Evolutionary conservation across 2,888 invertebrate species (phyloP).

Genomic region (Gortyna flavago): DNA sequence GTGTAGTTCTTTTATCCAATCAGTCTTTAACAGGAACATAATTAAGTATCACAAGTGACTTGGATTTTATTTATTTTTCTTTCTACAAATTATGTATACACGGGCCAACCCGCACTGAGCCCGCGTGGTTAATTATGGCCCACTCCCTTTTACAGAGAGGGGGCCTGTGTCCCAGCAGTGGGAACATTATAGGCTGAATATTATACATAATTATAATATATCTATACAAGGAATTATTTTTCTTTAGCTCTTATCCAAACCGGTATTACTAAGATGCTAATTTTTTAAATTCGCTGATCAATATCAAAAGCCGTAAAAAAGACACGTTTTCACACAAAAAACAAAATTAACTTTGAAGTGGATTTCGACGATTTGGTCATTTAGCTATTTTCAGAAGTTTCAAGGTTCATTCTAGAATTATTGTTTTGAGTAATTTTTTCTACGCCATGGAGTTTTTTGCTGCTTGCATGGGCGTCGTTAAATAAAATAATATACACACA

Average conservation of each 20-base stretch:
- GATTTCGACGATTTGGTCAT: not conserved
- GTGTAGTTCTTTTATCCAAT: not conserved
- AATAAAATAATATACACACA: no score
- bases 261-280: no score
- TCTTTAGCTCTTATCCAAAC: not conserved
- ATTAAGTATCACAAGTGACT: not conserved
- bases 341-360: not conserved
- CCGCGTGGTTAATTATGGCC: not conserved
- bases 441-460: not conserved
- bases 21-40: not conserved
- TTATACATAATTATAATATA: not conserved
- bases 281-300: not conserved
- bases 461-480: not conserved
- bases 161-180: not conserved
- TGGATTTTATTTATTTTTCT: no score
- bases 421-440: slow-evolving; percentile 3
- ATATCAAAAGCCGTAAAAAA: not conserved
- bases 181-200: not conserved
- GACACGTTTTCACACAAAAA: slow-evolving; percentile 14
- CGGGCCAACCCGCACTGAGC: not conserved
- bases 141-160: not conserved
- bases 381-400: slow-evolving; percentile 2
- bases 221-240: not conserved
- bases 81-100: no score
- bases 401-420: slow-evolving; percentile 30